These are phyloP conservation scores for Oscheius sp. DNA, from an alignment of 2,888 invertebrate genomes.

Conservation along the genomic window DNA sequence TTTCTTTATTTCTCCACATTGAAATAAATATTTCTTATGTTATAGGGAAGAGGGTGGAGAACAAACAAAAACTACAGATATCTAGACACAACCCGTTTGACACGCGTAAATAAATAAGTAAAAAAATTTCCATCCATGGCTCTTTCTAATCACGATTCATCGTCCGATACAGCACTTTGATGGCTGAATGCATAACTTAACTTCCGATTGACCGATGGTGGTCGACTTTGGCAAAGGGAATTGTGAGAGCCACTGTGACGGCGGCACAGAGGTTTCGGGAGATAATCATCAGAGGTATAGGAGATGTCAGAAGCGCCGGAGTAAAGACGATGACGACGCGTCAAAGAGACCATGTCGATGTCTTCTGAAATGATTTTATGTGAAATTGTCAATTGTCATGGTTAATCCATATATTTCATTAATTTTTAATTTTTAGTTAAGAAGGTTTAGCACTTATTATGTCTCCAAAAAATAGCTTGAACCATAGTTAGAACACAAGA, in stretches of 20 bases:
- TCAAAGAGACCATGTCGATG: neutral
- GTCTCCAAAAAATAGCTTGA: no score
- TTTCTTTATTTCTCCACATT: no score
- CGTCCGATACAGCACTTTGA: conserved; percentile 32
- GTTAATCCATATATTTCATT: no score
- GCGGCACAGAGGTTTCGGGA: conserved; percentile 65
- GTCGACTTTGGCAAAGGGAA: conserved; percentile 44
- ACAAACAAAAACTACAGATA: no score
- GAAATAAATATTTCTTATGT: no score
- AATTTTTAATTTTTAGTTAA: no score
- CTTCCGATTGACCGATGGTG: conserved; percentile 50
- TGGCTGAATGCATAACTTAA: conserved; percentile 51
- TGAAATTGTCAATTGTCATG: neutral
- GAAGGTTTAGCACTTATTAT: no score
- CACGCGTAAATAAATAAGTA: conserved; percentile 1
- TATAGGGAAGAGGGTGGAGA: no score
- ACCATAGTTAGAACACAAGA: no score
- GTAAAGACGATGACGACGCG: conserved; percentile 44
- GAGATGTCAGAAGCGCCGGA: conserved; percentile 46
- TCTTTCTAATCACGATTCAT: conserved; percentile 4
- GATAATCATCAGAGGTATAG: conserved; percentile 37
- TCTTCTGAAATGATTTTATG: conserved; percentile 12
- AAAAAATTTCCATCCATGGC: no score
- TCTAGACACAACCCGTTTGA: no score
- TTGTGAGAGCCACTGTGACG: conserved; percentile 51